Evolutionary conservation across 2,888 invertebrate genomes (phyloP).

Genomic region (Tenthredo mesomela): DNA sequence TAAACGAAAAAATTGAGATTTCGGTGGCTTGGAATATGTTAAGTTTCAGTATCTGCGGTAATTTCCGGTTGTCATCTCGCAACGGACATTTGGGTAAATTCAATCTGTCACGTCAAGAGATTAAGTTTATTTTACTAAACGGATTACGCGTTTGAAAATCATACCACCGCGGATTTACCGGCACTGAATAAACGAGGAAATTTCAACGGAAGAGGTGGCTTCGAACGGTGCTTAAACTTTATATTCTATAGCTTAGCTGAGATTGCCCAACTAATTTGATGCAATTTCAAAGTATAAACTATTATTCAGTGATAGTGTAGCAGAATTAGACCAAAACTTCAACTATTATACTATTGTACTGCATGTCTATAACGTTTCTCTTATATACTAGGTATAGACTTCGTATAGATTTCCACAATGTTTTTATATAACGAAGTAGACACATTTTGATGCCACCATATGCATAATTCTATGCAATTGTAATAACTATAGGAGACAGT

Average conservation of each 20-base stretch:
- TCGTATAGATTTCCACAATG: neutral
- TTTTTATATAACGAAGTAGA: neutral
- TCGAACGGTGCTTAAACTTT: neutral
- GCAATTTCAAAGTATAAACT: neutral
- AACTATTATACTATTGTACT: neutral
- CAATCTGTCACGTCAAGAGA: constrained; percentile 7
- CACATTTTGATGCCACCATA: constrained; percentile 21
- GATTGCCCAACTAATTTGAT: neutral
- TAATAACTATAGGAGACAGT: constrained; percentile 5
- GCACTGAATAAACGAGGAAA: neutral
- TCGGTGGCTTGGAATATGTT: neutral
- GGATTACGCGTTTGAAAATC: constrained; percentile 11
- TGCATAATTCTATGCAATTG: constrained; percentile 41
- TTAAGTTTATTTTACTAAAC: constrained; percentile 17
- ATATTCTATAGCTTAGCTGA: neutral
- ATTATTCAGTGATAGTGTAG: neutral
- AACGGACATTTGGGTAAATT: neutral
- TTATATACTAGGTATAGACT: neutral
- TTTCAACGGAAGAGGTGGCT: neutral
- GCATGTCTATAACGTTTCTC: neutral
- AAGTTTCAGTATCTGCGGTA: neutral
- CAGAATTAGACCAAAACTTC: neutral
- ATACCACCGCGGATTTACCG: neutral
- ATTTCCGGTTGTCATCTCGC: neutral
- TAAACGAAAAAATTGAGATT: neutral